Conservation (phyloP, 2,113 vertebrate genomes). For the Lichenostomus cassidix region DNA sequence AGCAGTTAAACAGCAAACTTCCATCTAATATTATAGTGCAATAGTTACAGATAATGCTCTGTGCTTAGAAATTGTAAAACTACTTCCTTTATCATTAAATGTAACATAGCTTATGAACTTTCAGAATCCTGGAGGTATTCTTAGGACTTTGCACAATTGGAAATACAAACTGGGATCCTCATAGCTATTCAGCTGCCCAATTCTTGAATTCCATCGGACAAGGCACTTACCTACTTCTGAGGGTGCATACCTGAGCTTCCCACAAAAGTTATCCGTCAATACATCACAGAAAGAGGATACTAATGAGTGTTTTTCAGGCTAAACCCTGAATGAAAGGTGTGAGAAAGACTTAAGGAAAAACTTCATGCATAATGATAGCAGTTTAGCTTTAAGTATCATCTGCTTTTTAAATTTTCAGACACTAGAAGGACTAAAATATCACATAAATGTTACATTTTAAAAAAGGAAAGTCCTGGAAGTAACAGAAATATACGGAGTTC, state of each 20-base stretch:
- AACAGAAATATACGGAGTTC: slow-evolving; percentile 16
- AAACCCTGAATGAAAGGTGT: neutral
- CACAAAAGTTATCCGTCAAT: neutral
- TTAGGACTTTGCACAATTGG: neutral
- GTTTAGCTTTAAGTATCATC: slow-evolving; percentile 32
- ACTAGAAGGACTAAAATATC: slow-evolving; percentile 52
- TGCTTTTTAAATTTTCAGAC: slow-evolving; percentile 49
- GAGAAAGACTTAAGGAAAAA: neutral
- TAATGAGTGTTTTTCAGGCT: neutral
- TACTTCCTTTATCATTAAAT: neutral
- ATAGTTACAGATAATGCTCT: neutral
- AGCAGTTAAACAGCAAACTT: neutral
- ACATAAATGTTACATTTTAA: slow-evolving; percentile 31
- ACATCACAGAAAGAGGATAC: neutral
- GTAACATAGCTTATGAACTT: neutral
- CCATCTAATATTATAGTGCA: neutral
- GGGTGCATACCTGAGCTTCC: neutral
- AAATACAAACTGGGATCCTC: neutral
- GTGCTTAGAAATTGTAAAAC: neutral
- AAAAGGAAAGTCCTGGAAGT: slow-evolving; percentile 39
- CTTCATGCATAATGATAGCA: neutral
- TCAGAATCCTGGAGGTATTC: neutral
- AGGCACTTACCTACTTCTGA: neutral
- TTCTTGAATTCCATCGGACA: neutral
- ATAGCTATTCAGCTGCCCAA: neutral